Evolutionary conservation across 2,113 vertebrate genomes (phyloP), one percentile per base, ranked within the genome.

Genomic region (Columba livia): DNA sequence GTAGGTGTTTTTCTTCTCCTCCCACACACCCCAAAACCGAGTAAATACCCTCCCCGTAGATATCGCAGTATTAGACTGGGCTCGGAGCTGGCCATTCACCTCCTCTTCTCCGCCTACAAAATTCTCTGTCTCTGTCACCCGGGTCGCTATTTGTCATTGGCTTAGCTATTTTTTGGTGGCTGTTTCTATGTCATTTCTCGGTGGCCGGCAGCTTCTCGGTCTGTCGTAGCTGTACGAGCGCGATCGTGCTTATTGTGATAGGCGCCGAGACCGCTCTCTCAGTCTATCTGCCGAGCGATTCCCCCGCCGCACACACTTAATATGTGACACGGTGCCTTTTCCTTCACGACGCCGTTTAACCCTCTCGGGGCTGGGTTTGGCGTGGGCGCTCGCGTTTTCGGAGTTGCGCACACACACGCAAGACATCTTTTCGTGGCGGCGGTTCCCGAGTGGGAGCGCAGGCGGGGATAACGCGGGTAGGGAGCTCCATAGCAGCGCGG

Each of bases 71-170:
- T 90, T 83, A 88, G 53, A 18, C 90, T 88, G 85, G 72, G 94
- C 65, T 93, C 92, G 42, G 92, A 73, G 74, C 95, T 94, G 94
- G 94, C 96, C 95, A 97, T 97, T 97, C 96, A 93, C 95, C 95
- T 91, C 93, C 93, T 95, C 94, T 90, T 95, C 96, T 95, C 95
- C 96, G 94, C 96, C 96, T 97, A 93, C 95, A 73, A 90, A 95
- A 93, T 90, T 70, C 60, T 85, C 90, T 57, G 90, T 97, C 88
- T 72, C 92, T 94, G 96, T 97, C 96, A 95, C 83, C 42, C 96
- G 93, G 95, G 71, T 78, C 93, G 94, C 93, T 96, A 88, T 94
- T 97, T 95, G 92, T 93, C 93, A 95, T 96, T 95, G 89, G 91
- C 89, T 91, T 60, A 65, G 94, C 90, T 96, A 77, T 95, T 94